Evolutionary conservation across 2,888 invertebrate genomes (phyloP).

Genomic region (Parthenolecanium corni): DNA sequence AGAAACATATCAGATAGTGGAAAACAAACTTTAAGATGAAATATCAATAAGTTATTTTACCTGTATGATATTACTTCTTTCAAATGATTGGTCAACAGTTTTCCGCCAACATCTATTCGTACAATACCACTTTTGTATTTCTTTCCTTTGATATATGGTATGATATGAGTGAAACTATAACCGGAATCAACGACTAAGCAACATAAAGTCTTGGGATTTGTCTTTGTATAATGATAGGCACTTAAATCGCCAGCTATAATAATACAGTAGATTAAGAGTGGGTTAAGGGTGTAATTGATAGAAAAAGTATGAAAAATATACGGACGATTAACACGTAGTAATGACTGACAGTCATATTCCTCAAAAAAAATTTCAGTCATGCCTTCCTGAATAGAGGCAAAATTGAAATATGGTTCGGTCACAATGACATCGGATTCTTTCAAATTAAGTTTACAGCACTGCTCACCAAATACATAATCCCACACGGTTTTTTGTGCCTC

Average conservation of each 20-base stretch:
- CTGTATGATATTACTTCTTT: conserved; percentile 95
- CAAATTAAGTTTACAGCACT: conserved; percentile 65
- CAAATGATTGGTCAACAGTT: conserved; percentile 89
- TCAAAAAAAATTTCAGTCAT: conserved; percentile 95
- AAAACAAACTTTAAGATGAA: not conserved
- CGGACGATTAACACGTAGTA: conserved; percentile 59
- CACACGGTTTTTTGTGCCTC: conserved; percentile 90
- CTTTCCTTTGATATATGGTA: conserved; percentile 71
- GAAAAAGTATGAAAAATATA: not conserved
- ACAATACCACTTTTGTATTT: conserved; percentile 57
- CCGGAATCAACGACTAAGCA: conserved; percentile 85
- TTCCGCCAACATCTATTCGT: conserved; percentile 91
- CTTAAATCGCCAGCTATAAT: conserved; percentile 59
- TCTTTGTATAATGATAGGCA: conserved; percentile 53
- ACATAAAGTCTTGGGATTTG: conserved; percentile 46
- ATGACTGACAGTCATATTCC: conserved; percentile 80
- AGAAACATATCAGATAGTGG: not conserved
- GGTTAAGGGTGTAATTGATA: too few relatives aligned
- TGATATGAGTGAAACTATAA: conserved; percentile 88
- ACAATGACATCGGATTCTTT: conserved; percentile 69
- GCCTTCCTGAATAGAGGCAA: conserved; percentile 81
- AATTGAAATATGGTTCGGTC: conserved; percentile 91
- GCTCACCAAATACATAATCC: conserved; percentile 87
- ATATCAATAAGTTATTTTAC: conserved; percentile 36
- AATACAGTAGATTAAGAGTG: not conserved